These are phyloP conservation scores for Theristicus caerulescens DNA, from an alignment of 2,113 vertebrate genomes.

Conservation along the genomic window DNA sequence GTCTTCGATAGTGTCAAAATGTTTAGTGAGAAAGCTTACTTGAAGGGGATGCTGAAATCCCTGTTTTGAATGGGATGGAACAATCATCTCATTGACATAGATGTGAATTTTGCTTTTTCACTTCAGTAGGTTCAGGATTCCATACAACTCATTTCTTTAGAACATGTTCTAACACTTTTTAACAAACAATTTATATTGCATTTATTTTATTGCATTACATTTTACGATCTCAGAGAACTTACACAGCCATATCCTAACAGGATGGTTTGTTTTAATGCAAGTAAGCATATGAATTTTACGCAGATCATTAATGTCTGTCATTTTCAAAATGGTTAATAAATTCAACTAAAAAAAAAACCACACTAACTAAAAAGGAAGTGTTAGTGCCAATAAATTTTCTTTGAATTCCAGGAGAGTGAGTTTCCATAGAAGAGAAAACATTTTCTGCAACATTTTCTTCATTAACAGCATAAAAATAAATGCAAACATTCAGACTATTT, in stretches of 20 bases:
- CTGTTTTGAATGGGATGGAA: neutral
- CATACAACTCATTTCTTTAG: neutral
- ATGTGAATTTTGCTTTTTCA: neutral
- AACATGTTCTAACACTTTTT: neutral
- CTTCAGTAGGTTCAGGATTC: neutral
- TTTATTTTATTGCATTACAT: neutral
- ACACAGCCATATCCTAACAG: neutral
- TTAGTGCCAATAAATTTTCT: neutral
- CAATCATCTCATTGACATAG: neutral
- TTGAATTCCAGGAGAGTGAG: neutral
- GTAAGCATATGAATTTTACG: neutral
- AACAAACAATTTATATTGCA: neutral
- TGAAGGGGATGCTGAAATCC: neutral
- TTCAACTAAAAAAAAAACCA: neutral
- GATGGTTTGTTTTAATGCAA: neutral
- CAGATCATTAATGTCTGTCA: neutral
- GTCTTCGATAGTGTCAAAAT: neutral
- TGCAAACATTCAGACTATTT: neutral
- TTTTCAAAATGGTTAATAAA: slow-evolving; percentile 5
- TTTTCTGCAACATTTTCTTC: neutral
- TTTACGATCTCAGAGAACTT: neutral
- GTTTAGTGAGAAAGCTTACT: neutral
- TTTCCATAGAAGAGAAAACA: neutral
- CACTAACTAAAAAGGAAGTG: neutral
- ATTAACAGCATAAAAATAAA: neutral